Evolutionary conservation across 2,888 invertebrate species (phyloP).

Genomic region (Phengaris arion): DNA sequence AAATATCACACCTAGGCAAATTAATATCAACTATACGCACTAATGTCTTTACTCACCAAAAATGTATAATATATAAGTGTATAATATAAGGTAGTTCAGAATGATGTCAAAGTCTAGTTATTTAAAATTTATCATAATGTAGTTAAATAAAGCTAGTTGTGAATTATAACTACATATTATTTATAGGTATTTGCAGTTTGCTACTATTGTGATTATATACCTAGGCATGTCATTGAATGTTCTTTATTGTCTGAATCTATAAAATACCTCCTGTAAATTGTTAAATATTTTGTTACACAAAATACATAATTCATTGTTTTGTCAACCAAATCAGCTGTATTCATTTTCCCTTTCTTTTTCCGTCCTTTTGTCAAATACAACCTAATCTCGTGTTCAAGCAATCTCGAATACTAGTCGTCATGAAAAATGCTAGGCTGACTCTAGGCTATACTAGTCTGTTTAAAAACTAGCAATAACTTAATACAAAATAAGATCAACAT

Average conservation of each 20-base stretch:
- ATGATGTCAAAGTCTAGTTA: not conserved
- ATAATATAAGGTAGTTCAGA: not conserved
- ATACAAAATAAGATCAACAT: conserved; percentile 46
- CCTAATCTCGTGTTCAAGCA: too few relatives aligned
- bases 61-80: not conserved
- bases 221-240: not conserved
- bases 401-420: too few relatives aligned
- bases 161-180: not conserved
- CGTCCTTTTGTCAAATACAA: too few relatives aligned
- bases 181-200: not conserved
- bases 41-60: not conserved
- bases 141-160: not conserved
- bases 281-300: conserved; percentile 15
- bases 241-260: not conserved
- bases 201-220: not conserved
- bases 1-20: not conserved
- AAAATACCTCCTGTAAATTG: not conserved
- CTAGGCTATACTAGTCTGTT: not conserved
- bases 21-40: not conserved
- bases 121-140: not conserved
- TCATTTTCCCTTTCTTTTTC: too few relatives aligned
- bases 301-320: conserved; percentile 8
- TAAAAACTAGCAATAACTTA: not conserved
- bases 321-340: not conserved
- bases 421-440: too few relatives aligned